Evolutionary conservation across 1,140 invertebrate species (phyloP).

Genomic region (Drosophila pectinifera): DNA sequence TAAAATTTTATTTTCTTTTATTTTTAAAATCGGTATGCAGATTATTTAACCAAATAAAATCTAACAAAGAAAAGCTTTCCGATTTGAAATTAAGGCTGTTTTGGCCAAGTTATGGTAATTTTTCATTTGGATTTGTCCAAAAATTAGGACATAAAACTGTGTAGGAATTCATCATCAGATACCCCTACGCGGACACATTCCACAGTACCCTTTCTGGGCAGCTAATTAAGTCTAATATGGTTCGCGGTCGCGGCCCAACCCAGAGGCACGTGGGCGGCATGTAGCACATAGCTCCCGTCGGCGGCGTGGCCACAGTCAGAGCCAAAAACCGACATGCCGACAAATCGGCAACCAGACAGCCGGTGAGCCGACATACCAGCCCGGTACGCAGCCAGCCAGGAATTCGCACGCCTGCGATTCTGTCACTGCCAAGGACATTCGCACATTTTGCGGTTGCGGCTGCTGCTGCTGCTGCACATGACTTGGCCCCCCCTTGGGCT

Average conservation of each 20-base stretch:
- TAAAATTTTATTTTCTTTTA: too few relatives aligned
- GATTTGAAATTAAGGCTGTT: too few relatives aligned
- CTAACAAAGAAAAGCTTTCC: too few relatives aligned
- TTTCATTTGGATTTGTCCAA: too few relatives aligned
- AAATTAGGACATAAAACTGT: too few relatives aligned
- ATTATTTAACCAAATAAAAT: too few relatives aligned
- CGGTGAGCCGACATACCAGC: conserved; percentile 20
- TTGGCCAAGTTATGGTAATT: too few relatives aligned
- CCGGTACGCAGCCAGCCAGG: conserved; percentile 5
- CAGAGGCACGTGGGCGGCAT: conserved; percentile 14
- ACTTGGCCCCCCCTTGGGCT: conserved; percentile 25
- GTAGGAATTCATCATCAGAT: conserved; percentile 21
- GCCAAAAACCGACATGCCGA: conserved; percentile 33
- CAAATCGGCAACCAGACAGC: conserved; percentile 5
- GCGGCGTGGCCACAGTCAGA: conserved; percentile 40
- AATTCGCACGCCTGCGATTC: conserved; percentile 16
- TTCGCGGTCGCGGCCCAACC: conserved; percentile 33
- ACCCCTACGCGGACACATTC: conserved; percentile 17
- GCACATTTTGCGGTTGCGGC: conserved; percentile 67
- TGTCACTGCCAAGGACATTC: conserved; percentile 63
- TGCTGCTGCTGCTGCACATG: conserved; percentile 61
- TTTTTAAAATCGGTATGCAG: too few relatives aligned
- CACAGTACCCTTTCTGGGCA: conserved; percentile 10
- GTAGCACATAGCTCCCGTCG: background rate
- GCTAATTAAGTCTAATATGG: conserved; percentile 76